Conservation (phyloP, 1,140 invertebrate species). For the Ruditapes philippinarum region DNA sequence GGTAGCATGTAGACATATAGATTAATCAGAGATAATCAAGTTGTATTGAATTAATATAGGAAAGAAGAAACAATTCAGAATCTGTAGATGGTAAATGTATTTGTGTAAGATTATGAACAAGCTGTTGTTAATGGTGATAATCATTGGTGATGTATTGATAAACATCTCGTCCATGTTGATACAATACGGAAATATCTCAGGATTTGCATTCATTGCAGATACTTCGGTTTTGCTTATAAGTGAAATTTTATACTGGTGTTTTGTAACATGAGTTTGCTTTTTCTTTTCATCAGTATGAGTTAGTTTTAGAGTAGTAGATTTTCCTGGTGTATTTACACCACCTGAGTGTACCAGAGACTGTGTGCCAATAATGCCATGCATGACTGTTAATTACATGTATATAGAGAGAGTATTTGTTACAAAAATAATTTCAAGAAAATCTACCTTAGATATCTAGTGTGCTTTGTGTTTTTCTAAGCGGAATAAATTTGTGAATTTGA, state of each 20-base stretch:
- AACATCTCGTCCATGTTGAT: background rate
- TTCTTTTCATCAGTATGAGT: background rate
- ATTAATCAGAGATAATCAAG: too few relatives aligned
- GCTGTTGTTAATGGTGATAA: background rate
- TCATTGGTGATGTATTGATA: conserved; percentile 21
- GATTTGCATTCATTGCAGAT: background rate
- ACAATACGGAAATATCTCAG: background rate
- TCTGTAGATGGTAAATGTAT: too few relatives aligned
- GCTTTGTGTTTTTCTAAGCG: too few relatives aligned
- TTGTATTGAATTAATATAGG: too few relatives aligned
- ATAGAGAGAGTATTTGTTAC: background rate
- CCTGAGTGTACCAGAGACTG: too few relatives aligned
- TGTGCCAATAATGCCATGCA: too few relatives aligned
- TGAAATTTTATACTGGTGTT: background rate
- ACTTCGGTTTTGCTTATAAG: background rate
- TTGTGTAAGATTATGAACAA: conserved; percentile 1
- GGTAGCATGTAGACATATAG: too few relatives aligned
- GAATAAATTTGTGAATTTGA: too few relatives aligned
- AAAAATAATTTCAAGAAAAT: too few relatives aligned
- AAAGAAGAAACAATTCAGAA: too few relatives aligned
- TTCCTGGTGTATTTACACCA: background rate
- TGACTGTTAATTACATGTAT: background rate
- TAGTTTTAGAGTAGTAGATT: background rate
- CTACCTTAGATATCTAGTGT: too few relatives aligned
- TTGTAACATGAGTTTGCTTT: too few relatives aligned